Evolutionary conservation across 1,140 invertebrate genomes (phyloP).

Genomic region (Drosophila saltans): DNA sequence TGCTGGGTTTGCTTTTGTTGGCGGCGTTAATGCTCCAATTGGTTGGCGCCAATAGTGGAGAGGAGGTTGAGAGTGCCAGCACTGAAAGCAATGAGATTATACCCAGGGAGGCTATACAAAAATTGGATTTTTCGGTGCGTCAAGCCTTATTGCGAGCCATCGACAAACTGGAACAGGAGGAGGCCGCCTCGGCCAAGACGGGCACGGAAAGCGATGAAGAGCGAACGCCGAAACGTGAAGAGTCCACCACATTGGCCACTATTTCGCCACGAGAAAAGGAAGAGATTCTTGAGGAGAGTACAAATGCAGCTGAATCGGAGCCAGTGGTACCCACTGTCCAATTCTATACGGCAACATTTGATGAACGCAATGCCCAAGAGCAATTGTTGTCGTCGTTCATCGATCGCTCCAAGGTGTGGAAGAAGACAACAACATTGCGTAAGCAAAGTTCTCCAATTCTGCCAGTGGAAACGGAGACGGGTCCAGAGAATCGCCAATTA

Average conservation of each 20-base stretch:
- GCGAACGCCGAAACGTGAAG: conserved; percentile 23
- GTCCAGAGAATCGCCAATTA: conserved; percentile 53
- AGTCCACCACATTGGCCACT: conserved; percentile 35
- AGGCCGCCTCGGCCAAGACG: conserved; percentile 58
- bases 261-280: conserved; percentile 64
- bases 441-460: conserved; percentile 34
- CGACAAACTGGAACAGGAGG: conserved; percentile 86
- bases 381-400: conserved; percentile 74
- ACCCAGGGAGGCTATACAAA: conserved; percentile 84
- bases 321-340: conserved; percentile 76
- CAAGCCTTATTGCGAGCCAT: conserved; percentile 89
- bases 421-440: conserved; percentile 61
- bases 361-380: conserved; percentile 75
- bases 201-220: conserved; percentile 51
- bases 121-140: conserved; percentile 87
- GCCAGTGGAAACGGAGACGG: conserved; percentile 17
- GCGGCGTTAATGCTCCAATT: conserved; percentile 60
- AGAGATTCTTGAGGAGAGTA: conserved; percentile 80
- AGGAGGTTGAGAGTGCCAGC: conserved; percentile 81
- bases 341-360: conserved; percentile 79
- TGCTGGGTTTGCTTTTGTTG: conserved; percentile 57
- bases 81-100: conserved; percentile 84
- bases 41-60: conserved; percentile 29
- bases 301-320: conserved; percentile 53
- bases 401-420: conserved; percentile 74